Percentiles rank a stretch among this genome's conserved stretches.
Conservation (phyloP, 1,140 invertebrate species). For the Drosophila murphyi region DNA sequence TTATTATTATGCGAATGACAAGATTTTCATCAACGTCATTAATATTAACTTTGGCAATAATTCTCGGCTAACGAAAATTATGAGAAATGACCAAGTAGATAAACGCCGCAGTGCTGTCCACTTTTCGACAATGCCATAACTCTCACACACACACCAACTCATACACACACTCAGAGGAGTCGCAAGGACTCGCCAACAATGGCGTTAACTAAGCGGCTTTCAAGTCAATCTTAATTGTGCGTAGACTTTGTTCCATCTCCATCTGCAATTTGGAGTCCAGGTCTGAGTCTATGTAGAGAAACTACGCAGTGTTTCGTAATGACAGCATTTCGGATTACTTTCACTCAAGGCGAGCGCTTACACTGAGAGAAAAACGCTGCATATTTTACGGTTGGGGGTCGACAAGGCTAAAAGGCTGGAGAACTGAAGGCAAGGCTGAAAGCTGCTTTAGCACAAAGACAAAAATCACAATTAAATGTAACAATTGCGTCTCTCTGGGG, state of each 20-base stretch:
- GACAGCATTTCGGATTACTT: slow-evolving; percentile 81
- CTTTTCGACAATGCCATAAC: slow-evolving; percentile 74
- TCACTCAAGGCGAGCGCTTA: slow-evolving; percentile 56
- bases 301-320: slow-evolving; percentile 58
- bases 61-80: slow-evolving; percentile 79
- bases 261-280: slow-evolving; percentile 22
- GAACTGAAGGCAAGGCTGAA: slow-evolving; percentile 18
- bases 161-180: neutral
- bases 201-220: slow-evolving; percentile 61
- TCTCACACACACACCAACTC: slow-evolving; percentile 24
- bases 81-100: slow-evolving; percentile 80
- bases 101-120: slow-evolving; percentile 55
- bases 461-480: slow-evolving; percentile 83
- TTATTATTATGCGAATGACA: slow-evolving; percentile 73
- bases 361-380: slow-evolving; percentile 50
- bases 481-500: slow-evolving; percentile 81
- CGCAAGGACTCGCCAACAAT: slow-evolving; percentile 26
- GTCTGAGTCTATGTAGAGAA: slow-evolving; percentile 5
- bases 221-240: slow-evolving; percentile 81
- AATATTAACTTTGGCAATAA: slow-evolving; percentile 84
- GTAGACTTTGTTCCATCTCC: slow-evolving; percentile 3
- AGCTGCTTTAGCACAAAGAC: slow-evolving; percentile 56
- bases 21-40: slow-evolving; percentile 84
- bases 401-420: neutral
- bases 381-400: slow-evolving; percentile 63